These are phyloP conservation scores for Bergia sp. DNA, from an alignment of 92 coral and sea anemone genomes.

Conservation along the genomic window DNA sequence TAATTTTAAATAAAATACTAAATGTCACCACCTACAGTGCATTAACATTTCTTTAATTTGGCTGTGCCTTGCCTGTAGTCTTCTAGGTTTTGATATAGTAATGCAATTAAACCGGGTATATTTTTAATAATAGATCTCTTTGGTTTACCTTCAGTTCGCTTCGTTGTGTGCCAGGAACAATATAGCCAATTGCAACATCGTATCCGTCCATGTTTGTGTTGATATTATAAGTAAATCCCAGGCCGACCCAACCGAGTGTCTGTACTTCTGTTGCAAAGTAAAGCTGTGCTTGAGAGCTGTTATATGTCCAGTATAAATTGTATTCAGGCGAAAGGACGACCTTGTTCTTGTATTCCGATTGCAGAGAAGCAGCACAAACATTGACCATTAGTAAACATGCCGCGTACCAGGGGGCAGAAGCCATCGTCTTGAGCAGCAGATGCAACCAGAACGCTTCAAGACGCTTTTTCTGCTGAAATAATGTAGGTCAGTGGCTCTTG, in stretches of 20 bases:
- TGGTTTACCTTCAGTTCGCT: constrained; percentile 10
- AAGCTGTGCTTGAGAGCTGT: constrained; percentile 12
- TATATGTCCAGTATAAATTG: constrained; percentile 30
- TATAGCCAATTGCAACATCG: constrained; percentile 28
- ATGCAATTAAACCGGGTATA: not conserved
- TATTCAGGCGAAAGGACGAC: not conserved
- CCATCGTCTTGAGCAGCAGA: constrained; percentile 21
- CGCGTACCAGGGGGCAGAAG: not conserved
- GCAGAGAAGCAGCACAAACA: not conserved
- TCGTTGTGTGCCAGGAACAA: not conserved
- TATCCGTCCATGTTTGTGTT: constrained; percentile 35
- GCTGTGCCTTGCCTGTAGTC: no score
- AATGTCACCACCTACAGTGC: no score
- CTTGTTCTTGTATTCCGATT: constrained; percentile 20
- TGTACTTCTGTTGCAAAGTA: constrained; percentile 32
- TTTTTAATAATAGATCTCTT: not conserved
- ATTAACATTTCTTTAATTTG: no score
- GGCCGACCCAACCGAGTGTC: constrained; percentile 17
- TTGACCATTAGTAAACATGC: not conserved
- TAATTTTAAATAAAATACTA: no score
- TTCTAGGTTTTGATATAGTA: no score
- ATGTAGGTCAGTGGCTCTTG: not conserved
- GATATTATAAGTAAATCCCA: constrained; percentile 30
- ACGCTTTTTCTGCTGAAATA: not conserved
- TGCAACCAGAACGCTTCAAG: not conserved